phyloP scores from a whole-genome alignment of 2,113 vertebrate species.

The Saccopteryx leptura region DNA sequence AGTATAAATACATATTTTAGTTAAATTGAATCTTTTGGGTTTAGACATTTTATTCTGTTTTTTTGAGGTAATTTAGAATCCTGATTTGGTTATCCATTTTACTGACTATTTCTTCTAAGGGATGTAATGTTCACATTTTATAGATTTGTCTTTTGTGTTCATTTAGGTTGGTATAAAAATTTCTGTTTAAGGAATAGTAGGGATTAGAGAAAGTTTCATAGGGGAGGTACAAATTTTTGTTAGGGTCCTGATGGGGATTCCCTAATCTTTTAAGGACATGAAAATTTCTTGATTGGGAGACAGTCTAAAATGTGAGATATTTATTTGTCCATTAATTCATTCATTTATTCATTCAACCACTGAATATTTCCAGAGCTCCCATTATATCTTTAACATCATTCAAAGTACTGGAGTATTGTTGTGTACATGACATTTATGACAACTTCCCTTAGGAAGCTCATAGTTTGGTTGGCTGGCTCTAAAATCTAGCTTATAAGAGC shows the following conservation, averaged over 20 bases:
- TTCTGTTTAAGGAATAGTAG: neutral
- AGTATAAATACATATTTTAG: neutral
- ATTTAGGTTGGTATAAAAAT: neutral
- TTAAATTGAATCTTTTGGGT: slow-evolving; percentile 44
- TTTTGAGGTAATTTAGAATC: slow-evolving; percentile 65
- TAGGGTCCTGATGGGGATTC: neutral
- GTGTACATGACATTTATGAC: neutral
- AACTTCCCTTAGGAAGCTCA: neutral
- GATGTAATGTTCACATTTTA: slow-evolving; percentile 44
- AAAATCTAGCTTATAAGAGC: neutral
- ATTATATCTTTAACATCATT: neutral
- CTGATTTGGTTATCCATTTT: slow-evolving; percentile 41
- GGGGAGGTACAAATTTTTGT: slow-evolving; percentile 18
- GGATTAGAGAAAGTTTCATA: neutral
- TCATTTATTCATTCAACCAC: neutral
- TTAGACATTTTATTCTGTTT: slow-evolving; percentile 51
- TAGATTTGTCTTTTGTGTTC: slow-evolving; percentile 6
- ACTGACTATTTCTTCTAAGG: slow-evolving; percentile 57
- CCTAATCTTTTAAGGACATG: neutral
- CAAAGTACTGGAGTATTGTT: neutral
- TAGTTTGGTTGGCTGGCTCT: neutral
- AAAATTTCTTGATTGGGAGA: slow-evolving; percentile 19
- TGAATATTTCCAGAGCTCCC: neutral
- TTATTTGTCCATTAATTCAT: neutral
- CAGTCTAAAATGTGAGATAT: slow-evolving; percentile 11